A percentile compares a stretch with the other conserved stretches of the same genome.
Conservation (phyloP, 2,797 vertebrate genomes). For the Galaxias olidus region DNA sequence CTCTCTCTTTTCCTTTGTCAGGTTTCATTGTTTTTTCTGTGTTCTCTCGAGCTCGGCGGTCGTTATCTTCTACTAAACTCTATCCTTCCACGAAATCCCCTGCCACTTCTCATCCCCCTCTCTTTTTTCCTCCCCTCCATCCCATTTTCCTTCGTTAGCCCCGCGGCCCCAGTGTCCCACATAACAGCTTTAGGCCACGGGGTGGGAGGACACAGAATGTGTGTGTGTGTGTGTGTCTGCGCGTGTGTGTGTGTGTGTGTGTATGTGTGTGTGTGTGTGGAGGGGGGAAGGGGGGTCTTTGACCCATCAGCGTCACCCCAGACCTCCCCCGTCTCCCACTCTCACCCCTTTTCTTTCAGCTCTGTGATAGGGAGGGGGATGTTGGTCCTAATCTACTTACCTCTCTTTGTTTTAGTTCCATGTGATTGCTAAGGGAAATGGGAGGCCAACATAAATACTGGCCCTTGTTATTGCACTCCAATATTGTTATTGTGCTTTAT, state of each 20-base stretch:
- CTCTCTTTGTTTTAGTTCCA: constrained; percentile 45
- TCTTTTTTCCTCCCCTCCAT: background rate
- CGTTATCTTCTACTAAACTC: background rate
- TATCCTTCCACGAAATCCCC: background rate
- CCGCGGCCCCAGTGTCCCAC: constrained; percentile 23
- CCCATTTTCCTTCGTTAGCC: constrained; percentile 21
- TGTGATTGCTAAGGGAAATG: constrained; percentile 32
- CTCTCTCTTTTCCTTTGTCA: constrained; percentile 6
- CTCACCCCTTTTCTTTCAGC: no score
- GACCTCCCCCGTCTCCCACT: no score
- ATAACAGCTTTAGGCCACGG: constrained; percentile 11
- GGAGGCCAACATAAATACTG: constrained; percentile 47
- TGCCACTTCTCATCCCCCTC: background rate
- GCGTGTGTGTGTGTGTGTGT: background rate
- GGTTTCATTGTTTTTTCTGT: no score
- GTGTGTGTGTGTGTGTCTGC: background rate
- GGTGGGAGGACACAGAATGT: background rate
- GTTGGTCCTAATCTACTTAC: constrained; percentile 21
- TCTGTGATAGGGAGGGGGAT: constrained; percentile 4
- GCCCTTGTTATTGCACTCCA: constrained; percentile 49
- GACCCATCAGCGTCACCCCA: no score
- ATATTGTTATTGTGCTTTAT: constrained; percentile 52
- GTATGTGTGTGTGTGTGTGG: background rate
- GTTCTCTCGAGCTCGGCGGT: no score
- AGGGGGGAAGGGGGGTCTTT: background rate